phyloP scores from a whole-genome alignment of 2,888 invertebrate species.

The Cistogaster globosa region DNA sequence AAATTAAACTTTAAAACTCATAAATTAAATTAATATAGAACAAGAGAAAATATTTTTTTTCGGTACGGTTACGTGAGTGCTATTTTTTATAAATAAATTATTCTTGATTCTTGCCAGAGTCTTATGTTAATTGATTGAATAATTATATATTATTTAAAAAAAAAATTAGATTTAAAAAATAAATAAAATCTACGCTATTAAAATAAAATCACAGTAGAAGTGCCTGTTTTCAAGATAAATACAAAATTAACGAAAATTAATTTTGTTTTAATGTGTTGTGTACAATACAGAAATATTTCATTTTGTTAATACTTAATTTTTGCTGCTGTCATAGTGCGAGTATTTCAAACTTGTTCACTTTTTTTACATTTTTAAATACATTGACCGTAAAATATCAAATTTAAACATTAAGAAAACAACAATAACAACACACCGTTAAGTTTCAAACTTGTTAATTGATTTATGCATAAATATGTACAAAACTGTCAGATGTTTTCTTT shows the following conservation, averaged over 20 bases:
- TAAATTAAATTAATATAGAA: conserved; percentile 44
- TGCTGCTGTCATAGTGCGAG: background rate
- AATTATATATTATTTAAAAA: conserved; percentile 19
- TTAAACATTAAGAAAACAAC: conserved; percentile 10
- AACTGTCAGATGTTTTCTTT: conserved; percentile 47
- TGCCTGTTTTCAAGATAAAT: conserved; percentile 23
- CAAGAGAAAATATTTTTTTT: conserved; percentile 8
- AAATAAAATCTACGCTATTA: conserved; percentile 1
- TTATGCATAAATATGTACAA: conserved; percentile 53
- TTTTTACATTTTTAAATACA: conserved; percentile 14
- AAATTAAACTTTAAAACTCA: conserved; percentile 31
- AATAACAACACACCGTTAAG: conserved; percentile 3
- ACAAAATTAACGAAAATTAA: background rate
- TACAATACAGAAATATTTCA: conserved; percentile 15
- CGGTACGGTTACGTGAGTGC: conserved; percentile 20
- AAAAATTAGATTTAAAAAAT: conserved; percentile 13
- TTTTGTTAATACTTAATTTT: background rate
- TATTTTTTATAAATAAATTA: background rate
- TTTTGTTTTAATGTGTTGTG: conserved; percentile 9
- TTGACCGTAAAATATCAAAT: conserved; percentile 13
- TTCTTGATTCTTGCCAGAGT: conserved; percentile 25
- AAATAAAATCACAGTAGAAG: conserved; percentile 40
- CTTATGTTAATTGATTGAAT: conserved; percentile 44
- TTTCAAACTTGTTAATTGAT: conserved; percentile 51
- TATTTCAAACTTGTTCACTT: conserved; percentile 26